These are phyloP conservation scores for Sinosuthora webbiana DNA, from an alignment of 2,113 vertebrate species.

Conservation along the genomic window DNA sequence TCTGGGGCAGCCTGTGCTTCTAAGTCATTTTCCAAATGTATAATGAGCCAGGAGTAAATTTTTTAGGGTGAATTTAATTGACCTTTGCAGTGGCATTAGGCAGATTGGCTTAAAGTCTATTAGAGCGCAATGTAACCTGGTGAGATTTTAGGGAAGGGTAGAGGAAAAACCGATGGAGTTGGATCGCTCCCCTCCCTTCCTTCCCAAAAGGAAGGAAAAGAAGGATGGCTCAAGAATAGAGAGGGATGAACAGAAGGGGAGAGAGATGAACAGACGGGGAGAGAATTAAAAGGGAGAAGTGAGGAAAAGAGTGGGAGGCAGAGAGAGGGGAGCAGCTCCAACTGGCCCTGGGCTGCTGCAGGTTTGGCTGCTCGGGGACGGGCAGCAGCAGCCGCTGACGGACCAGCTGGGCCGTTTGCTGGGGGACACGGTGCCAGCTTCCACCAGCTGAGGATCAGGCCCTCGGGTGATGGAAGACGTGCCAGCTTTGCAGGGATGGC, in stretches of 20 bases:
- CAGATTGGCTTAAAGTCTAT: constrained; percentile 79
- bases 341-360: not conserved
- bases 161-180: constrained; percentile 54
- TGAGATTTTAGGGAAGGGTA: constrained; percentile 73
- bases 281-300: constrained; percentile 7
- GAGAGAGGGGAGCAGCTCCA: not conserved
- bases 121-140: constrained; percentile 74
- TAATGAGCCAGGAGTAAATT: constrained; percentile 80
- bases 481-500: not conserved
- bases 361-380: not conserved
- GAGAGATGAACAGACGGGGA: constrained; percentile 21
- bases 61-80: constrained; percentile 86
- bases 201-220: constrained; percentile 12
- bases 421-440: not conserved
- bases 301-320: not conserved
- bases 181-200: not conserved
- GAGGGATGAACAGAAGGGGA: constrained; percentile 57
- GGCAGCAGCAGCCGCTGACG: not conserved
- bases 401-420: not conserved
- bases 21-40: constrained; percentile 81
- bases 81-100: constrained; percentile 81
- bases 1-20: constrained; percentile 76
- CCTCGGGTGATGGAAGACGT: not conserved
- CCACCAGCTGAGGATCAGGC: not conserved
- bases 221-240: constrained; percentile 44